Base-by-base conservation (phyloP, 2,888 invertebrate species). In the Diarsia brunnea region DNA sequence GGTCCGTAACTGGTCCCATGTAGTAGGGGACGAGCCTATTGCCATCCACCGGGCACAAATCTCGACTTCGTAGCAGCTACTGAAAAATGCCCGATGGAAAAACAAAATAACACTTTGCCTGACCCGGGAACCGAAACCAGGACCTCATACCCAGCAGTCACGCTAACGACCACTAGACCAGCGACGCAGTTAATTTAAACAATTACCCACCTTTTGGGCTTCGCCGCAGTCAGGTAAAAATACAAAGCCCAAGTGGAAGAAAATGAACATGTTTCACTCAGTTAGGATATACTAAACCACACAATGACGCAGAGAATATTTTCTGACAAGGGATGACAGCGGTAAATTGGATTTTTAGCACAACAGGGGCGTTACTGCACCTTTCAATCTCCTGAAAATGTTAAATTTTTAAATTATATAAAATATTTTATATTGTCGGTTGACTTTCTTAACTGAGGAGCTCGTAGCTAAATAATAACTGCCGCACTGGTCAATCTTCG, bases 261-360 rank as follows among this genome's bases (percentile, higher is more conserved):
- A 74, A 81, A 73, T 55, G 31, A 78, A 78, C 66, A 73, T 60
- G 61, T 55, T 84, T 81, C 58, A 78, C 73, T 78, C 55, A 69
- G 73, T 75, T 67, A 71, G 55, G 73, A 69, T 74, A 75, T 71
- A 82, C 71, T 84, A 68, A 82, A 65, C 69, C 77, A 43, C 47
- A 55, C 49, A 61, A 53, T 68, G 81, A 78, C 75, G 47, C n/a
- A 74, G 12, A 68, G 63, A 75, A 77, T 74, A 71, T 58, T 73
- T 66, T 63, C 21, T 81, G 87, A 84, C 73, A 73, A 78, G 87
- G 87, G 87, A 73, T 82, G 87, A 84, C 85, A 76, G 79, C 69
- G 53, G 49, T 60, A 84, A 75, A 85, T 85, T 82, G 79, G 66
- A 79, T 55, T 75, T 74, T 78, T 72, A 78, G 68, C 68, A 78